phyloP scores from a whole-genome alignment of 2,113 vertebrate genomes.

The Otolemur garnettii region DNA sequence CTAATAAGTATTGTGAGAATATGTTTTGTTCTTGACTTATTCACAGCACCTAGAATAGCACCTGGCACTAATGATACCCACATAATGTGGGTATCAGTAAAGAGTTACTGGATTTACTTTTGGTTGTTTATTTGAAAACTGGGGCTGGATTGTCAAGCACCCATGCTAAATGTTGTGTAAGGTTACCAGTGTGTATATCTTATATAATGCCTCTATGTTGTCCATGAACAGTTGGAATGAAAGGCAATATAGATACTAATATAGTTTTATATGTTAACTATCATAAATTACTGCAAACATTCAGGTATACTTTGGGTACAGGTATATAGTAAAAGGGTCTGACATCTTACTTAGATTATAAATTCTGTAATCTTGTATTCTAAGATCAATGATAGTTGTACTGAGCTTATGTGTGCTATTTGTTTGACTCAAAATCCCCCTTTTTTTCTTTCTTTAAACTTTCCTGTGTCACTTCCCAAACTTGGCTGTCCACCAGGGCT shows the following conservation, averaged over 20 bases:
- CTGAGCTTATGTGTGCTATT: not conserved
- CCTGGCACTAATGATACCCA: not conserved
- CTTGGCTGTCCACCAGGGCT: not conserved
- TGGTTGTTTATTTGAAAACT: constrained; percentile 50
- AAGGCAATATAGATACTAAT: not conserved
- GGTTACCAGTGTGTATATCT: not conserved
- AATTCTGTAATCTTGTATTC: not conserved
- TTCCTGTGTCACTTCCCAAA: not conserved
- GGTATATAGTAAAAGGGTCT: not conserved
- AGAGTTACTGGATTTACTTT: constrained; percentile 28
- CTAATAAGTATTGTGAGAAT: not conserved
- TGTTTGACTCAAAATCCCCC: not conserved
- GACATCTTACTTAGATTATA: not conserved
- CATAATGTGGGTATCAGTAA: not conserved
- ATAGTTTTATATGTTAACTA: constrained; percentile 6
- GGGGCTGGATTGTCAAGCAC: not conserved
- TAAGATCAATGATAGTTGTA: not conserved
- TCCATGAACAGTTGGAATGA: not conserved
- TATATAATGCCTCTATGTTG: not conserved
- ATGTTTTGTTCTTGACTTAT: constrained; percentile 13
- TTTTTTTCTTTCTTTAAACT: not conserved
- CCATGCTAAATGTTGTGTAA: constrained; percentile 31
- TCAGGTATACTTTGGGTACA: constrained; percentile 49
- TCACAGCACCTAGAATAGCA: not conserved
- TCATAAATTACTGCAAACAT: constrained; percentile 20